Evolutionary conservation across 2,888 invertebrate species (phyloP).

Genomic region (Cryptocheilus praepositus): DNA sequence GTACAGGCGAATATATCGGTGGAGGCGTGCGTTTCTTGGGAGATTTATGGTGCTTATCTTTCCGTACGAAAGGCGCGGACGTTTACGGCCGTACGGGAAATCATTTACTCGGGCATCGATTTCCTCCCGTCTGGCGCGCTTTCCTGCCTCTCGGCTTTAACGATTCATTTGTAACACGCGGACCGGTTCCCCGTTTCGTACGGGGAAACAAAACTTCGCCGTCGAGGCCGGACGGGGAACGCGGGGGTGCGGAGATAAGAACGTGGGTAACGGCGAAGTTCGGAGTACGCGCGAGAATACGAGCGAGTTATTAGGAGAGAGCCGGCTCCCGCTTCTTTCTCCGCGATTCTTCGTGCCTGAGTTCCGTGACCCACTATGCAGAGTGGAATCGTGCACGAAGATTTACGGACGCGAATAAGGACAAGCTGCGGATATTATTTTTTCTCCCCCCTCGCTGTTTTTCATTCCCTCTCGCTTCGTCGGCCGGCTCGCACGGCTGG

Average conservation of each 20-base stretch:
- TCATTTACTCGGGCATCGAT: constrained; percentile 56
- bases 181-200: constrained; percentile 3
- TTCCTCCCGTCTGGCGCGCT: constrained; percentile 33
- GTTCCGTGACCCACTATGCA: constrained; percentile 50
- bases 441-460: constrained; percentile 3
- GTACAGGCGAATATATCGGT: not conserved
- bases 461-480: constrained; percentile 29
- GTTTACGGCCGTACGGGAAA: constrained; percentile 49
- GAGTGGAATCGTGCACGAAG: constrained; percentile 38
- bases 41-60: constrained; percentile 69
- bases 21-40: constrained; percentile 23
- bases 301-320: constrained; percentile 45
- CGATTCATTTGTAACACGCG: constrained; percentile 50
- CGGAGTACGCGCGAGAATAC: constrained; percentile 31
- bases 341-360: constrained; percentile 39
- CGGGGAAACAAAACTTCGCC: constrained; percentile 10
- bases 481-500: constrained; percentile 42
- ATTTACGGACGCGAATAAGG: constrained; percentile 47
- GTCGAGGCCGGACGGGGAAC: constrained; percentile 7
- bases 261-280: not conserved
- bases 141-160: constrained; percentile 45
- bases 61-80: constrained; percentile 48
- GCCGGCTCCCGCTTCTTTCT: constrained; percentile 40
- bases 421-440: constrained; percentile 52
- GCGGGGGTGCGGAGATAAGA: not conserved